Base-by-base conservation (phyloP, 2,888 invertebrate species). In the Apodemia mormo region DNA sequence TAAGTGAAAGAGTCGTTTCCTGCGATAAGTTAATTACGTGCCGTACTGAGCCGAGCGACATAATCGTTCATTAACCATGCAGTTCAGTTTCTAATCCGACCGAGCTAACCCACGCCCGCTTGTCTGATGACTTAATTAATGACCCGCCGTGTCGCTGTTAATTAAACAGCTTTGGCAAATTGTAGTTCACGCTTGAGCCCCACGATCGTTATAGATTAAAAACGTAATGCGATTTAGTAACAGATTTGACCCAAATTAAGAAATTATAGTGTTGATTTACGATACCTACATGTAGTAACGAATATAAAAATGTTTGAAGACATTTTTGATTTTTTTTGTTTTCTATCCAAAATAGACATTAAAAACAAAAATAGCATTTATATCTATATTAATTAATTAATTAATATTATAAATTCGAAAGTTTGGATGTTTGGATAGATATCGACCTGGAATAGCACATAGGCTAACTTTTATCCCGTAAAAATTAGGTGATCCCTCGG, bases 101-200 rank as follows among this genome's bases (percentile, higher is more conserved):
- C 77, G 83, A 81, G 82, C 82, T 85, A 83, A 83, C 84, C 84
- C 81, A 82, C 85, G 82, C 82, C 81, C 82, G 86, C 87, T 86
- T 84, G 86, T 87, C 90, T 90, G 90, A 92, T 90, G 90, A 87
- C 89, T 92, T 91, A 91, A 92, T 92, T 92, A 92, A 92, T 92
- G 90, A 90, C 85, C 85, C 81, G 82, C 88, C 89, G 88, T 88
- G 90, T 87, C 88, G 87, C 84, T 84, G 85, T 84, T 92, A 91
- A 93, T 93, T 92, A 91, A 88, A 88, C 87, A 85, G 86, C 90
- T 85, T 85, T 80, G 86, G 86, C 87, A 91, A 92, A 92, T 90
- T 91, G 86, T 85, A 85, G 85, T 82, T 87, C 82, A 84, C 84
- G 87, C 85, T 80, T 80, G 70, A 5, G 81, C 83, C 82, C 81